These are phyloP conservation scores for Zaprionus kolodkinae DNA, from an alignment of 1,140 invertebrate species.

Conservation along the genomic window DNA sequence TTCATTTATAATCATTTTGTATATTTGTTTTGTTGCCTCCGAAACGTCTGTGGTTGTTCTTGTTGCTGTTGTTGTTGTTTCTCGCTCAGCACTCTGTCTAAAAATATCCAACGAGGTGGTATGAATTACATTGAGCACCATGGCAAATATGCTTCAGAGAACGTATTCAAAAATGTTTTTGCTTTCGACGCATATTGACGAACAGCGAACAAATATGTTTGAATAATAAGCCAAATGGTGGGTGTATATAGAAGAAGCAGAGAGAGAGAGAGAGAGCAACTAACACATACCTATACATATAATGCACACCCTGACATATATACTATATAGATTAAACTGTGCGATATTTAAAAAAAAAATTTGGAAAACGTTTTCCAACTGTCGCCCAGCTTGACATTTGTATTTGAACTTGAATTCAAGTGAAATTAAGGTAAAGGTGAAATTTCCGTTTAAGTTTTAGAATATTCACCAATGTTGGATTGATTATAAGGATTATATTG, in stretches of 20 bases:
- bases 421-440: conserved; percentile 35
- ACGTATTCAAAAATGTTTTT: conserved; percentile 54
- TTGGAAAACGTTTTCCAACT: conserved; percentile 33
- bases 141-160: conserved; percentile 52
- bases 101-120: conserved; percentile 70
- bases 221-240: conserved; percentile 63
- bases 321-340: conserved; percentile 13
- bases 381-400: conserved; percentile 45
- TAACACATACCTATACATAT: conserved; percentile 17
- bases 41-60: conserved; percentile 6
- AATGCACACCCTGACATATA: not conserved
- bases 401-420: conserved; percentile 74
- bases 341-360: conserved; percentile 21
- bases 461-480: not conserved
- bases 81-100: conserved; percentile 50
- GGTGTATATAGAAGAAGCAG: conserved; percentile 45
- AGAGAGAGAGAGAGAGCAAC: conserved; percentile 16
- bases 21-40: conserved; percentile 58
- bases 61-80: conserved; percentile 25
- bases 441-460: not conserved
- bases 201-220: conserved; percentile 71
- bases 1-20: conserved; percentile 78
- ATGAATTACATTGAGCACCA: conserved; percentile 77
- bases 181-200: conserved; percentile 73
- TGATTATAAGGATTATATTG: not conserved